Evolutionary conservation across 2,888 invertebrate genomes (phyloP).

Genomic region (Philereme transversata): DNA sequence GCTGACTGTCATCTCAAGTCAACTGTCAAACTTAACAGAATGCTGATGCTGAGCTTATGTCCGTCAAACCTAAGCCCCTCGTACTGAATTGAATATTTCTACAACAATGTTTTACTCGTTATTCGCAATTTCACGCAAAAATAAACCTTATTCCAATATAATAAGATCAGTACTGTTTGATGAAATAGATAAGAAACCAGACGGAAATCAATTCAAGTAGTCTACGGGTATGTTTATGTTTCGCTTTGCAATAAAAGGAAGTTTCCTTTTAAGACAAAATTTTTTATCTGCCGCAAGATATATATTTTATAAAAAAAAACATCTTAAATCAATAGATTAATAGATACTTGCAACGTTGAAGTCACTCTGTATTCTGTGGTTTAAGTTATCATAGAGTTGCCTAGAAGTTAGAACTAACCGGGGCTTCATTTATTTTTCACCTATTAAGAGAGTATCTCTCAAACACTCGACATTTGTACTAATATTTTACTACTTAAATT

Average conservation of each 20-base stretch:
- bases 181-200: not conserved
- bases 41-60: constrained; percentile 19
- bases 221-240: not conserved
- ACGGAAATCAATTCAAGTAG: constrained; percentile 3
- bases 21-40: constrained; percentile 22
- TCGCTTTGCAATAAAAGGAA: not conserved
- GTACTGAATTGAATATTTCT: constrained; percentile 19
- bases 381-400: no score
- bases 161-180: constrained; percentile 33
- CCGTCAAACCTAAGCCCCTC: constrained; percentile 16
- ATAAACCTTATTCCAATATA: constrained; percentile 19
- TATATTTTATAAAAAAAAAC: no score
- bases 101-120: constrained; percentile 10
- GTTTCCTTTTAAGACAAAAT: not conserved
- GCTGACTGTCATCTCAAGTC: constrained; percentile 12
- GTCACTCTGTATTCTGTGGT: no score
- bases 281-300: not conserved
- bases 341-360: no score
- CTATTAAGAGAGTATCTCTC: no score
- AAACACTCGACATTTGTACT: no score
- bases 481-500: no score
- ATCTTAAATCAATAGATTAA: no score
- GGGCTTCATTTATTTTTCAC: no score
- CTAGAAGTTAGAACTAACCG: no score
- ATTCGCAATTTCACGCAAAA: not conserved